Evolutionary conservation across 2,888 invertebrate genomes (phyloP).

Genomic region (Luffia ferchaultella): DNA sequence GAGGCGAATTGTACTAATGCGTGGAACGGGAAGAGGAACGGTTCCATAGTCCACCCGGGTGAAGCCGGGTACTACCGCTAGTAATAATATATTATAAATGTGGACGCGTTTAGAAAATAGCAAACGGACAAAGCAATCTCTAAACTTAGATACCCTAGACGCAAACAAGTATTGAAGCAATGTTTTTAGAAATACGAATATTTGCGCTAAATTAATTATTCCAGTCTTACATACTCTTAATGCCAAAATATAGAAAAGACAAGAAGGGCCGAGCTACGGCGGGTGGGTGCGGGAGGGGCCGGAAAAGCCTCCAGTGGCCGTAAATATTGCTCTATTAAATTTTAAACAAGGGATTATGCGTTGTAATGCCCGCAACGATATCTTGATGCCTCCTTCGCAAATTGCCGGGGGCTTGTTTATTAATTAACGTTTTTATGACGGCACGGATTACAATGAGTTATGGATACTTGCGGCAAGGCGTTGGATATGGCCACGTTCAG

Average conservation of each 20-base stretch:
- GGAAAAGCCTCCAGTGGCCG: too few species aligned
- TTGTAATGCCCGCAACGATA: slow-evolving; percentile 23
- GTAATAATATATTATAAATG: too few species aligned
- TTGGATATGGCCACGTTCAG: slow-evolving; percentile 14
- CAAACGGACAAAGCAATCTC: background rate
- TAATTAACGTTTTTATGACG: slow-evolving; percentile 21
- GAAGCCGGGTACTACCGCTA: too few species aligned
- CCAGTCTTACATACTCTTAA: too few species aligned
- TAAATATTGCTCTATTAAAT: slow-evolving; percentile 27
- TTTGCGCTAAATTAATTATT: too few species aligned
- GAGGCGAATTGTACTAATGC: too few species aligned
- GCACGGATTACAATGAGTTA: slow-evolving; percentile 12
- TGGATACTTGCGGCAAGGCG: slow-evolving; percentile 22
- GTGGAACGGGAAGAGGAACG: too few species aligned
- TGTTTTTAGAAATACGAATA: too few species aligned
- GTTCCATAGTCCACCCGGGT: too few species aligned
- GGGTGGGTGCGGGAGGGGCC: too few species aligned
- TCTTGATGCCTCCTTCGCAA: slow-evolving; percentile 24
- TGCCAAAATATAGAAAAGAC: too few species aligned
- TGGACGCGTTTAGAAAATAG: slow-evolving; percentile 1
- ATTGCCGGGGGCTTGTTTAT: slow-evolving; percentile 20
- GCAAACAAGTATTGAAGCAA: background rate
- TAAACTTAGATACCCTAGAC: background rate
- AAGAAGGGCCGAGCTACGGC: too few species aligned
- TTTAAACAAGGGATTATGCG: slow-evolving; percentile 11